Evolutionary conservation across 2,113 vertebrate species (phyloP), one percentile per base, ranked within the genome.

Genomic region (Ahaetulla prasina): DNA sequence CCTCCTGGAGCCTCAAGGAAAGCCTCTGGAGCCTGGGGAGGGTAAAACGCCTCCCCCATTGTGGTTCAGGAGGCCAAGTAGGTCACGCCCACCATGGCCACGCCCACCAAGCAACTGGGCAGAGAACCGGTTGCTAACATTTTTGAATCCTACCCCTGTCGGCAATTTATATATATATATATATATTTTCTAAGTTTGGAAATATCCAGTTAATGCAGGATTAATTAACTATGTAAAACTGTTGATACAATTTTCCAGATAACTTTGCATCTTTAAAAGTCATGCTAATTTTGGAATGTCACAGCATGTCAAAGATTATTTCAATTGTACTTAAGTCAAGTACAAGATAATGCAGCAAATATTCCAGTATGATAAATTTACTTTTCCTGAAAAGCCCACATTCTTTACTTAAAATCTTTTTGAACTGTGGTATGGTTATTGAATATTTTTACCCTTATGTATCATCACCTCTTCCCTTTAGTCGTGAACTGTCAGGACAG

Each of bases 201-300:
- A 91, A 25, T 91, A 91, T 27, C 47, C 0, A 0, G 11, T 39
- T 92, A 47, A 16, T 39, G 18, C 50, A 57, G 5, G 0, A 35
- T 89, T 87, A 90, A 54, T 89, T 8, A 45, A 55, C 86, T 87
- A 39, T 57, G 16, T 90, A 50, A 2, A 9, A 7, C 45, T 25
- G 1, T 93, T 92, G 55, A 74, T 43, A 57, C 52, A 89, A 60
- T 54, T 92, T 1, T n/a, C n/a, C n/a, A 55, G 91, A 49, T 93
- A 93, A 54, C 0, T 6, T 53, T 25, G 16, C 95, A 92, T 96
- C 93, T 95, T 93, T 0, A 2, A 93, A 93, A 55, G 92, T 87
- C 90, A 95, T 92, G 91, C 47, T 93, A 91, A 91, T 89, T 92
- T 87, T 80, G 91, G 92, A 45, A 55, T 60, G 63, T 45, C n/a